Evolutionary conservation across 2,113 vertebrate genomes (phyloP).

Genomic region (Grammomys dolichurus): DNA sequence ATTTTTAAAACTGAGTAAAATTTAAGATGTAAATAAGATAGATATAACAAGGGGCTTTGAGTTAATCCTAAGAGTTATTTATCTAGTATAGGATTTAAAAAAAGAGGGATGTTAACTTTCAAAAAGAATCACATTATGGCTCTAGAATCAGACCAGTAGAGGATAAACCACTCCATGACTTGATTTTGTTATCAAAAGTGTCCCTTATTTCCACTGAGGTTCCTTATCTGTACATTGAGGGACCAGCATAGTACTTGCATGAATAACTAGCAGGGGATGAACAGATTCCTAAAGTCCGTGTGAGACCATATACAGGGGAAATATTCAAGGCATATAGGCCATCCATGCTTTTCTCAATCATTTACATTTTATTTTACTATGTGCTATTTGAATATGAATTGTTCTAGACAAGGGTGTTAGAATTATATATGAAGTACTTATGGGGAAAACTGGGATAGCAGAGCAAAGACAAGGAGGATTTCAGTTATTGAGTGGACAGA

Average conservation of each 20-base stretch:
- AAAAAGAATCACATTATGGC: not conserved
- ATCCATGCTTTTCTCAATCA: not conserved
- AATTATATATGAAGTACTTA: not conserved
- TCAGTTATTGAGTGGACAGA: not conserved
- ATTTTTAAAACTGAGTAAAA: not conserved
- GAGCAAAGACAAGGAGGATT: not conserved
- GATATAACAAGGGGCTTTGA: not conserved
- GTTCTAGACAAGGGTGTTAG: fast-evolving
- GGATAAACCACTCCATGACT: not conserved
- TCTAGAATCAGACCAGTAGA: not conserved
- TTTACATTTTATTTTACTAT: not conserved
- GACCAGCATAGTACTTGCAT: not conserved
- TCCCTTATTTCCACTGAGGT: not conserved
- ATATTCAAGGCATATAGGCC: fast-evolving
- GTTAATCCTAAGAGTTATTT: not conserved
- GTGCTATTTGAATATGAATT: not conserved
- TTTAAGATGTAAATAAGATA: not conserved
- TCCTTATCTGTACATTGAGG: not conserved
- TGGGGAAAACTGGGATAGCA: not conserved
- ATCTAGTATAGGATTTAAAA: not conserved
- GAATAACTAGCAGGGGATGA: not conserved
- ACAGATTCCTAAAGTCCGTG: not conserved
- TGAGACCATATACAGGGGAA: not conserved
- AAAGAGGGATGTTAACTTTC: not conserved
- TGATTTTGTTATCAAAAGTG: not conserved